Conservation (phyloP, 2,797 vertebrate species). For the Pagetopsis macropterus region DNA sequence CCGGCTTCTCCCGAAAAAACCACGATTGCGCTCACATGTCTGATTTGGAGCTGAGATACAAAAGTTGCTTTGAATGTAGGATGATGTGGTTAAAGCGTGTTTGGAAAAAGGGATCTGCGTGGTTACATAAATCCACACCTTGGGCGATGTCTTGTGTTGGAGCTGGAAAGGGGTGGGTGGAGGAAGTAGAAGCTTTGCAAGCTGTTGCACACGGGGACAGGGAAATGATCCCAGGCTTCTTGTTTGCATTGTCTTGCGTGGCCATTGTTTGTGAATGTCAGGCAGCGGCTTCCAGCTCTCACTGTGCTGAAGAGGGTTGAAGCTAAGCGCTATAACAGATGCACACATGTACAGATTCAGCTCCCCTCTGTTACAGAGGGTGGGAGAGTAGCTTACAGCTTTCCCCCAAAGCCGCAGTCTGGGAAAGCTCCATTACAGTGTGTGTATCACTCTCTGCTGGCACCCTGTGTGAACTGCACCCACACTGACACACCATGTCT, state of each 20-base stretch:
- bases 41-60: slow-evolving; percentile 50
- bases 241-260: slow-evolving; percentile 76
- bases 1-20: slow-evolving; percentile 10
- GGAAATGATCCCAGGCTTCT: slow-evolving; percentile 73
- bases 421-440: slow-evolving; percentile 50
- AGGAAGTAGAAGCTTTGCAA: slow-evolving; percentile 53
- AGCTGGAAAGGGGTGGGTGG: slow-evolving; percentile 50
- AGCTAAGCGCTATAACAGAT: slow-evolving; percentile 52
- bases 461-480: slow-evolving; percentile 31
- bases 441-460: slow-evolving; percentile 76
- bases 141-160: slow-evolving; percentile 62
- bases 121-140: slow-evolving; percentile 70
- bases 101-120: slow-evolving; percentile 44
- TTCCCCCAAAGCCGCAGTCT: slow-evolving; percentile 55
- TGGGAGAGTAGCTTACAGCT: slow-evolving; percentile 42
- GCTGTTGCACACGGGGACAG: slow-evolving; percentile 64
- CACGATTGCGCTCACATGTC: slow-evolving; percentile 26
- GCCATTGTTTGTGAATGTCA: slow-evolving; percentile 77
- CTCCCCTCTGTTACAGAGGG: slow-evolving; percentile 52
- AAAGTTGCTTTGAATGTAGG: slow-evolving; percentile 49
- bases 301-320: slow-evolving; percentile 65
- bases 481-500: slow-evolving; percentile 16
- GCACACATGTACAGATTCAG: slow-evolving; percentile 44
- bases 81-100: slow-evolving; percentile 52
- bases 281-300: slow-evolving; percentile 66